These are phyloP conservation scores for Drosophila cardini DNA, from an alignment of 1,140 invertebrate genomes.

Conservation along the genomic window DNA sequence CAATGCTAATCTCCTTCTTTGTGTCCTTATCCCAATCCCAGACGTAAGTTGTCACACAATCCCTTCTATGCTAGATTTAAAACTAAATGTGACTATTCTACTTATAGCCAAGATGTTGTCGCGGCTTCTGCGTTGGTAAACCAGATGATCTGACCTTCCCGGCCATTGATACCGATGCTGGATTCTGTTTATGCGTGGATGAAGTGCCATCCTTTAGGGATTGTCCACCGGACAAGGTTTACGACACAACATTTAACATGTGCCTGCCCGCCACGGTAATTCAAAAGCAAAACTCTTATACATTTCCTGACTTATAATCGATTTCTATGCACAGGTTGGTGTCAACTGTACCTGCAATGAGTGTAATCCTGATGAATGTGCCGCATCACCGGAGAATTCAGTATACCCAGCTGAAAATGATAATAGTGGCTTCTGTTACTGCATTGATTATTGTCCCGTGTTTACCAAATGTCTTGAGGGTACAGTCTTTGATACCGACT, in stretches of 20 bases:
- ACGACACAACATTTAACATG: not conserved
- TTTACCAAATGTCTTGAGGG: not conserved
- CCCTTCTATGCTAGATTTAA: no score
- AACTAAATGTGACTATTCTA: no score
- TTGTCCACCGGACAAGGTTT: conserved; percentile 20
- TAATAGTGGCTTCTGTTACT: conserved; percentile 34
- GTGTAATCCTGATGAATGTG: conserved; percentile 37
- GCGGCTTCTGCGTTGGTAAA: conserved; percentile 45
- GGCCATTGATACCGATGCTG: conserved; percentile 34
- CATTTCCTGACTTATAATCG: not conserved
- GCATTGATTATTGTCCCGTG: conserved; percentile 35
- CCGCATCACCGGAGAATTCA: not conserved
- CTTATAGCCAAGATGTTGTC: conserved; percentile 56
- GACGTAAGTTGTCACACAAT: conserved; percentile 41
- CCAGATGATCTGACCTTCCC: conserved; percentile 44
- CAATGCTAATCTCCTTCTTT: not conserved
- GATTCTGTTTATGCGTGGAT: conserved; percentile 59
- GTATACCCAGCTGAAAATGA: not conserved
- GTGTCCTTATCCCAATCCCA: conserved; percentile 28
- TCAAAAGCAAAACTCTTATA: not conserved
- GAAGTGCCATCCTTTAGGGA: conserved; percentile 37
- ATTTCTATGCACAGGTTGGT: not conserved
- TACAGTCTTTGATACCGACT: not conserved
- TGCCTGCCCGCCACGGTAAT: conserved; percentile 26
- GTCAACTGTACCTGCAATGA: not conserved